A percentile compares a stretch with the other conserved stretches of the same genome.
phyloP scores from a whole-genome alignment of 1,140 invertebrate species.

The Andricus grossulariae region DNA sequence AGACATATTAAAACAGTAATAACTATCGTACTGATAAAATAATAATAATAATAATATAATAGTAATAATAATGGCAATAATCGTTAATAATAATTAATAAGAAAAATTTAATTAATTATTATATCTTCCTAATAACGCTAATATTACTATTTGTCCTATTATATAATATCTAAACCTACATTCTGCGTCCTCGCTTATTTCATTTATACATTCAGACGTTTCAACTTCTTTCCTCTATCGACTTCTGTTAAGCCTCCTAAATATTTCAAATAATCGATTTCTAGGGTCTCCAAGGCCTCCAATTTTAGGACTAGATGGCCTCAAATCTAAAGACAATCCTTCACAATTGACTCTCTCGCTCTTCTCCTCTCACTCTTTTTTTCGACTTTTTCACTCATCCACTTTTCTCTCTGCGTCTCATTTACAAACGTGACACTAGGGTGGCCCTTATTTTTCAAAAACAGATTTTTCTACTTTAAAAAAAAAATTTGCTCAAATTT shows the following conservation, averaged over 20 bases:
- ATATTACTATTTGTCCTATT: slow-evolving; percentile 47
- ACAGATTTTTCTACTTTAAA: no score
- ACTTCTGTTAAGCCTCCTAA: slow-evolving; percentile 10
- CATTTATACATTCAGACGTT: slow-evolving; percentile 32
- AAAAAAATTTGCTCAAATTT: no score
- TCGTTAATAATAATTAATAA: slow-evolving; percentile 46
- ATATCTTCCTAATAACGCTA: slow-evolving; percentile 56
- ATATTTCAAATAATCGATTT: slow-evolving; percentile 48
- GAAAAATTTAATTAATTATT: slow-evolving; percentile 16
- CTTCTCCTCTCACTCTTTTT: slow-evolving; percentile 32
- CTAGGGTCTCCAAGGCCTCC: slow-evolving; percentile 65
- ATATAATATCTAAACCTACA: slow-evolving; percentile 55
- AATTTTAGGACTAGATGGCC: slow-evolving; percentile 73
- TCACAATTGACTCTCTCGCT: slow-evolving; percentile 19
- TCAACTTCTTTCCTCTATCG: background rate
- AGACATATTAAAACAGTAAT: slow-evolving; percentile 54
- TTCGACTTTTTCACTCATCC: slow-evolving; percentile 33
- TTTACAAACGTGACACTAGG: slow-evolving; percentile 55
- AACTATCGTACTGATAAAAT: slow-evolving; percentile 56
- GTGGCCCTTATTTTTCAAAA: no score
- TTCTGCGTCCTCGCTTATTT: slow-evolving; percentile 38
- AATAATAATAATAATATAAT: slow-evolving; percentile 62
- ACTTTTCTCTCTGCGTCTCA: slow-evolving; percentile 15
- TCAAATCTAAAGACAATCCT: slow-evolving; percentile 61
- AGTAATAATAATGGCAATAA: slow-evolving; percentile 54